Evolutionary conservation across 2,888 invertebrate genomes (phyloP).

Genomic region (Glomeris marginata): DNA sequence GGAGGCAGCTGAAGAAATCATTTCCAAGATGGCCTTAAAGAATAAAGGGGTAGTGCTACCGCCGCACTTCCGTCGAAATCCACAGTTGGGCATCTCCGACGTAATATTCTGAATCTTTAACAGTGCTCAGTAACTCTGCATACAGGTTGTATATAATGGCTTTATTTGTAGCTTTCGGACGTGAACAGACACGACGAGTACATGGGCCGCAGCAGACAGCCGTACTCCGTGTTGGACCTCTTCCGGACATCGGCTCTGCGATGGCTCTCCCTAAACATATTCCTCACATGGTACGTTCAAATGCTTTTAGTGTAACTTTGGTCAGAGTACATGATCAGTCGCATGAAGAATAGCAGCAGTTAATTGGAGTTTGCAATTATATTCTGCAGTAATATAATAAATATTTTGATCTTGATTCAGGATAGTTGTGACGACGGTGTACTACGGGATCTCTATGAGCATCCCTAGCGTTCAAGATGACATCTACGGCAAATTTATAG

Average conservation of each 20-base stretch:
- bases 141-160: no score
- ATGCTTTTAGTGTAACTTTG: no score
- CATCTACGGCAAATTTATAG: slow-evolving; percentile 14
- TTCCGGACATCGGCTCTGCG: slow-evolving; percentile 11
- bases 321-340: neutral
- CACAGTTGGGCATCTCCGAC: no score
- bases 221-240: slow-evolving; percentile 8
- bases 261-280: slow-evolving; percentile 13
- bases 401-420: slow-evolving; percentile 3
- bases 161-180: no score
- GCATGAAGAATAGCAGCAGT: neutral
- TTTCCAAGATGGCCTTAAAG: slow-evolving; percentile 46
- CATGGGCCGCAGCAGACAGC: neutral
- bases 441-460: slow-evolving; percentile 18
- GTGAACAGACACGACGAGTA: no score
- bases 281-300: slow-evolving; percentile 13
- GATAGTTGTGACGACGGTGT: slow-evolving; percentile 14
- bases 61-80: no score
- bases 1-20: slow-evolving; percentile 42
- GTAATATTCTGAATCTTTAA: no score
- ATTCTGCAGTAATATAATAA: neutral
- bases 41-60: slow-evolving; percentile 23
- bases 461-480: slow-evolving; percentile 16
- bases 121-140: no score
- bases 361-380: neutral